phyloP scores from a whole-genome alignment of 2,113 vertebrate species.

The Actenoides lindsayi region DNA sequence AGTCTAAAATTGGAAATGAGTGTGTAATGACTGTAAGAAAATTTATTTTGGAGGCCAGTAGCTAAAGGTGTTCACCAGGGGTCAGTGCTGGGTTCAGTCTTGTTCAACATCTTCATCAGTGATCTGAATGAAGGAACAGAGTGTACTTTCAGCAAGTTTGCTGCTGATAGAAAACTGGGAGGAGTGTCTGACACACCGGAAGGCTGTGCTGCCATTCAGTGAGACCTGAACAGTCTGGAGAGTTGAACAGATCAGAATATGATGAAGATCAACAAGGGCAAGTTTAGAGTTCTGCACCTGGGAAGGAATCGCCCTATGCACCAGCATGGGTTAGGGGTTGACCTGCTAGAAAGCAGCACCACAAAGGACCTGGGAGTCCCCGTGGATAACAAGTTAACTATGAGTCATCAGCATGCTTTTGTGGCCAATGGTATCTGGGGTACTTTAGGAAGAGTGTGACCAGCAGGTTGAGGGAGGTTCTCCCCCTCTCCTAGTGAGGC shows the following conservation, averaged over 20 bases:
- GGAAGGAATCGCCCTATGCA: no score
- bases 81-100: not conserved
- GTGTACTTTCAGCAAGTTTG: not conserved
- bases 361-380: no score
- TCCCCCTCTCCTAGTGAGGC: no score
- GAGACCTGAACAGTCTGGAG: not conserved
- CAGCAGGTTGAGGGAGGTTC: no score
- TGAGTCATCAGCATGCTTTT: no score
- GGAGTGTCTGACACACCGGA: not conserved
- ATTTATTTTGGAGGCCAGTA: not conserved
- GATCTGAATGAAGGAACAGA: not conserved
- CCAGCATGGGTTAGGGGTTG: no score
- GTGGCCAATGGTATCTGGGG: no score
- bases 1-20: not conserved
- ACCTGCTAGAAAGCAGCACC: no score
- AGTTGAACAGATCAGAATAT: not conserved
- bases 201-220: not conserved
- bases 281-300: no score
- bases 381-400: no score
- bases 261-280: no score
- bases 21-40: not conserved
- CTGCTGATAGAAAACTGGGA: not conserved
- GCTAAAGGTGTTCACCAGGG: not conserved
- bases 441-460: no score
- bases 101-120: not conserved